phyloP scores from a whole-genome alignment of 2,797 vertebrate genomes.

The Manis javanica region DNA sequence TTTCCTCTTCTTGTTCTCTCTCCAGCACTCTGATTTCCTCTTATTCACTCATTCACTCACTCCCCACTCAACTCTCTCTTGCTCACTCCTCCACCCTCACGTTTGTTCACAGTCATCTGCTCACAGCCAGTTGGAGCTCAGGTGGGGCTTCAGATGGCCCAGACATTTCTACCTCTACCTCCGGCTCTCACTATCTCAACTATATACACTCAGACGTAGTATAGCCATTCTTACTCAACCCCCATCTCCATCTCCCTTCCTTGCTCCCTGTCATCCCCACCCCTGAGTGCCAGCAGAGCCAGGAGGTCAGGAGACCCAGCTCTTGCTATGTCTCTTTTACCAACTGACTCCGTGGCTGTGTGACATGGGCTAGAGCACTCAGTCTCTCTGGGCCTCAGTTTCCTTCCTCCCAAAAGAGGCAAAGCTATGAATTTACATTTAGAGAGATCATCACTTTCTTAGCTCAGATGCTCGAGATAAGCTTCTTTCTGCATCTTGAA shows the following conservation, averaged over 20 bases:
- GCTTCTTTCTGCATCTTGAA: not conserved
- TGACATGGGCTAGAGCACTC: not conserved
- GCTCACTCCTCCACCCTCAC: not conserved
- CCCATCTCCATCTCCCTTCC: not conserved
- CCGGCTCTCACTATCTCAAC: not conserved
- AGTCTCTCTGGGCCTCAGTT: not conserved
- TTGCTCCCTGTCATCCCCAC: rapidly evolving
- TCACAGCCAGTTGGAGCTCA: not conserved
- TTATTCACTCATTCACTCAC: rapidly evolving
- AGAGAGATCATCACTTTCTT: not conserved
- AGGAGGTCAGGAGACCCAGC: not conserved
- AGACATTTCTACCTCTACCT: not conserved
- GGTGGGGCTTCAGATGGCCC: not conserved
- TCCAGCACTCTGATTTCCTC: not conserved
- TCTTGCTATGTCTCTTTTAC: not conserved
- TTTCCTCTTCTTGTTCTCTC: not conserved
- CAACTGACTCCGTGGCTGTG: not conserved
- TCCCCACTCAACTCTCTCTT: not conserved
- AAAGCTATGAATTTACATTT: not conserved
- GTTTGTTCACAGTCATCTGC: not conserved
- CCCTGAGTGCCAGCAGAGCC: not conserved
- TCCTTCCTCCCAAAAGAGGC: not conserved
- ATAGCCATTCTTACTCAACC: not conserved
- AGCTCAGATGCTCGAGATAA: not conserved
- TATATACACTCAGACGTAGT: rapidly evolving